These are phyloP conservation scores for Ochotona princeps DNA, from an alignment of 2,113 vertebrate species.

Conservation along the genomic window DNA sequence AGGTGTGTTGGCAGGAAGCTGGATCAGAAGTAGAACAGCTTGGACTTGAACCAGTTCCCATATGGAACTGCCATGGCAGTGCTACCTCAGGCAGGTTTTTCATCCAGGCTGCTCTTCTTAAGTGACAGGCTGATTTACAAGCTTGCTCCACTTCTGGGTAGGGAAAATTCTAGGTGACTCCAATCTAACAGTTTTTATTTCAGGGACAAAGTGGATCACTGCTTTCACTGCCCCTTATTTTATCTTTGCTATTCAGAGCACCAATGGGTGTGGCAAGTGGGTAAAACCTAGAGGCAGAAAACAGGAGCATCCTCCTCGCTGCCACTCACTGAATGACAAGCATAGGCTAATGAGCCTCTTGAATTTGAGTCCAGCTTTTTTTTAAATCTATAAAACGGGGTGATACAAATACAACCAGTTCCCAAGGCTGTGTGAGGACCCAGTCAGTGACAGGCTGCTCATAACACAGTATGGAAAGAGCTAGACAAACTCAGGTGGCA, in stretches of 20 bases:
- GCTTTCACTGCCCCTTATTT: neutral
- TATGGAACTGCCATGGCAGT: too few species aligned
- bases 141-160: neutral
- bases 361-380: neutral
- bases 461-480: neutral
- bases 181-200: neutral
- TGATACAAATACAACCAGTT: neutral
- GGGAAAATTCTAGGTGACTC: neutral
- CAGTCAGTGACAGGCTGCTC: neutral
- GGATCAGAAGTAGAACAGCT: too few species aligned
- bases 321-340: neutral
- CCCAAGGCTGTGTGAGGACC: neutral
- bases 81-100: neutral
- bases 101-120: neutral
- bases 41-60: too few species aligned
- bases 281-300: neutral
- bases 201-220: neutral
- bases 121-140: neutral
- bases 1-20: too few species aligned
- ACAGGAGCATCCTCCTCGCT: neutral
- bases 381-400: neutral
- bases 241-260: neutral
- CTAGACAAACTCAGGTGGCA: rapidly evolving
- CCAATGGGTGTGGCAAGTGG: neutral
- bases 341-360: neutral